These are phyloP conservation scores for Cephus runcator DNA, from an alignment of 2,888 invertebrate species.

Conservation along the genomic window DNA sequence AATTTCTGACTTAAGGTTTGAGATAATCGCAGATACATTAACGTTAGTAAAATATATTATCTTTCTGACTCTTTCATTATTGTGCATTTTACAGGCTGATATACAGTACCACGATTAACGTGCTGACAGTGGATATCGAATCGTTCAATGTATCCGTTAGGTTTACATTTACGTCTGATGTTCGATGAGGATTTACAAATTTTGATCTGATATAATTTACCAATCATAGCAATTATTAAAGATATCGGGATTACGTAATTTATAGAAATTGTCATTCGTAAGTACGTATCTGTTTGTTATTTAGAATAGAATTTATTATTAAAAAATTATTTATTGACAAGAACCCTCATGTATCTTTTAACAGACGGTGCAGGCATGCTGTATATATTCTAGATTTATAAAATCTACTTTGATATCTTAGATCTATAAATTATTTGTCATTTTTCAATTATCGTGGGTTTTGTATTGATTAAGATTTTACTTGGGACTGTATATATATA, in stretches of 20 bases:
- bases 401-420: background rate
- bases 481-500: background rate
- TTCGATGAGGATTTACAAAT: background rate
- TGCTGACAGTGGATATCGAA: background rate
- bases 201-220: background rate
- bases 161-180: background rate
- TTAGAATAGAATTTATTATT: too few species aligned
- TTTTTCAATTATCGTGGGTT: background rate
- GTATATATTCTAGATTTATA: background rate
- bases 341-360: background rate
- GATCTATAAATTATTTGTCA: background rate
- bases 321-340: background rate
- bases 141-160: background rate
- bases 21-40: background rate
- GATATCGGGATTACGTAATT: too few species aligned
- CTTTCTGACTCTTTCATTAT: background rate
- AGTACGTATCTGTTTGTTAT: too few species aligned
- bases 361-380: background rate
- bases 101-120: background rate
- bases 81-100: background rate
- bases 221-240: background rate
- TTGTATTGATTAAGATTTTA: background rate
- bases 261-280: too few species aligned
- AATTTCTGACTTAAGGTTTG: background rate
- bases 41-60: background rate